phyloP scores from a whole-genome alignment of 2,797 vertebrate species.

The Botia almorhae region DNA sequence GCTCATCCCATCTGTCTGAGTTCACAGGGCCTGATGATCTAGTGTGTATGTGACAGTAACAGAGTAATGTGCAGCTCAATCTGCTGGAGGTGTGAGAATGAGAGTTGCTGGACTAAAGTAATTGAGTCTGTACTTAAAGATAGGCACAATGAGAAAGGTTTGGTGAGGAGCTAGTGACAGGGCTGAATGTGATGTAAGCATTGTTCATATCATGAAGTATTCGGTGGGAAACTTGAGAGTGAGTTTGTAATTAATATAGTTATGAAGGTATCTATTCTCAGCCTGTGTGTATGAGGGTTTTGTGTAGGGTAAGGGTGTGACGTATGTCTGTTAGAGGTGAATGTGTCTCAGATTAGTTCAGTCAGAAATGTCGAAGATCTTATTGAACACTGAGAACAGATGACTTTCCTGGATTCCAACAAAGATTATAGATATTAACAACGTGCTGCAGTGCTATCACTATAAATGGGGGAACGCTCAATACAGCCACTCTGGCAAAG shows the following conservation, averaged over 20 bases:
- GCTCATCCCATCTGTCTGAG: not conserved
- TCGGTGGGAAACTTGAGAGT: conserved; percentile 22
- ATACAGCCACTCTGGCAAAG: not conserved
- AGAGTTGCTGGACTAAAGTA: not conserved
- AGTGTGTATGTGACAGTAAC: not conserved
- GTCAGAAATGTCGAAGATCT: not conserved
- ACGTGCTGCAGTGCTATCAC: not conserved
- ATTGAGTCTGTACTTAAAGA: not conserved
- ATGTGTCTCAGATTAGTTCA: not conserved
- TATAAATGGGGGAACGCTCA: not conserved
- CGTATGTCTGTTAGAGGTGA: not conserved
- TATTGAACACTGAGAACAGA: conserved; percentile 27
- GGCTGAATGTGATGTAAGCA: not conserved
- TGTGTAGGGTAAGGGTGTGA: conserved; percentile 5
- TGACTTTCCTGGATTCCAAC: not conserved
- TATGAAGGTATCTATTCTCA: not conserved
- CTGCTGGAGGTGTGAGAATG: not conserved
- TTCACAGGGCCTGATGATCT: not conserved
- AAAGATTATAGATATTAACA: not conserved
- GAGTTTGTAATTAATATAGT: not conserved
- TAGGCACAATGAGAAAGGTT: not conserved
- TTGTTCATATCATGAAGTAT: conserved; percentile 23
- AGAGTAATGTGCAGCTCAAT: not conserved
- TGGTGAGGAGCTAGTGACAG: not conserved
- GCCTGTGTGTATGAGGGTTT: not conserved